These are phyloP conservation scores for Bujurquina vittata DNA, from an alignment of 2,113 vertebrate genomes.

Conservation along the genomic window DNA sequence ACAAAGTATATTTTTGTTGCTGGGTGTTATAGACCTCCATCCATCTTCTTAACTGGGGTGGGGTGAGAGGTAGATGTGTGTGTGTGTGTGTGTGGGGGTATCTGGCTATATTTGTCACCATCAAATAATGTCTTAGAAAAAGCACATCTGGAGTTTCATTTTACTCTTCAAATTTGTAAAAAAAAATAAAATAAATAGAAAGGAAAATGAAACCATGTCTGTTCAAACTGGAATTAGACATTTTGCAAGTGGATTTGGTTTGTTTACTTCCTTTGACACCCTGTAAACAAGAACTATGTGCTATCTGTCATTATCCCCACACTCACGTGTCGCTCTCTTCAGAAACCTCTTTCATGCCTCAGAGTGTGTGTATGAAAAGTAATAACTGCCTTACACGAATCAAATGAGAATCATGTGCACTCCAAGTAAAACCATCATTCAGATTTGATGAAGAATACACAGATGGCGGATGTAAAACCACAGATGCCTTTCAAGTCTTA, in stretches of 20 bases:
- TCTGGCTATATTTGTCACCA: neutral
- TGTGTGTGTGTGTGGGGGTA: neutral
- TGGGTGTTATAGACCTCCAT: no score
- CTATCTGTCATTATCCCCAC: slow-evolving; percentile 63
- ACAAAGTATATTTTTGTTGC: no score
- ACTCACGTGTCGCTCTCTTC: slow-evolving; percentile 16
- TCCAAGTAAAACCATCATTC: slow-evolving; percentile 17
- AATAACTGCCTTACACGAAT: slow-evolving; percentile 53
- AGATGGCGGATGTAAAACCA: neutral
- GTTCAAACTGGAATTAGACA: slow-evolving; percentile 38
- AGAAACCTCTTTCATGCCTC: slow-evolving; percentile 12
- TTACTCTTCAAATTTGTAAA: slow-evolving; percentile 43
- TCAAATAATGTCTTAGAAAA: neutral
- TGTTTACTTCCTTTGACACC: slow-evolving; percentile 53
- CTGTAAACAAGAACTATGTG: slow-evolving; percentile 51
- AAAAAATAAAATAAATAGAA: neutral
- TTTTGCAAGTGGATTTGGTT: slow-evolving; percentile 41
- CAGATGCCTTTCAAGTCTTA: neutral
- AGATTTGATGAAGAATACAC: slow-evolving; percentile 31
- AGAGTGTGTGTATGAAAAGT: slow-evolving; percentile 24
- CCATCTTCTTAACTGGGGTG: no score
- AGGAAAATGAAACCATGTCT: neutral
- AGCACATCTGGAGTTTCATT: neutral
- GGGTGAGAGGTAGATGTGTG: no score
- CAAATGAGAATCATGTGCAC: slow-evolving; percentile 53